phyloP scores from a whole-genome alignment of 2,888 invertebrate species.

The Agrochola lychnidis region DNA sequence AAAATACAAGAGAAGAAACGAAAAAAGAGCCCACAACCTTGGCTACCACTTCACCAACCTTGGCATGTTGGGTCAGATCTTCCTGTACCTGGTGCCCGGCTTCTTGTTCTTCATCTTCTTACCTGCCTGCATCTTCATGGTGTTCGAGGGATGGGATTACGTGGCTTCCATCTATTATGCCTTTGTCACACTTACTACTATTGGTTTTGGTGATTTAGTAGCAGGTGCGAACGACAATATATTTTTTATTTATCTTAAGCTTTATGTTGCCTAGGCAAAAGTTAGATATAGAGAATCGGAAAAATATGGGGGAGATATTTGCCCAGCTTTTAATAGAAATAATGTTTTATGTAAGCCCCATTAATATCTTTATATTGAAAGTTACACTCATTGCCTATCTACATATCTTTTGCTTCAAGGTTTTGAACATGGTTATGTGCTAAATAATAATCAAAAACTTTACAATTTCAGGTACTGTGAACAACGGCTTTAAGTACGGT shows the following conservation, averaged over 20 bases:
- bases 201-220: slow-evolving; percentile 98
- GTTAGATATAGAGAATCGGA: neutral
- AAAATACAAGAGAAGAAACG: slow-evolving; percentile 94
- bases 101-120: slow-evolving; percentile 96
- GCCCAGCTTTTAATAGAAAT: neutral
- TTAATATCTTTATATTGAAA: neutral
- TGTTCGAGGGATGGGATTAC: slow-evolving; percentile 96
- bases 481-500: slow-evolving; percentile 90
- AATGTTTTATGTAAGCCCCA: neutral
- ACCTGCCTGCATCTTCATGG: slow-evolving; percentile 95
- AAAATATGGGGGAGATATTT: neutral
- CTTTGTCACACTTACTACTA: slow-evolving; percentile 96
- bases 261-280: neutral
- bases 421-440: no score
- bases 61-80: slow-evolving; percentile 94
- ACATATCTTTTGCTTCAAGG: no score
- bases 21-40: slow-evolving; percentile 89
- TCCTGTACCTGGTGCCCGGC: slow-evolving; percentile 96
- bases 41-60: slow-evolving; percentile 93
- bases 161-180: slow-evolving; percentile 96
- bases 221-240: slow-evolving; percentile 91
- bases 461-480: slow-evolving; percentile 84
- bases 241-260: neutral
- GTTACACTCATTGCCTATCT: neutral
- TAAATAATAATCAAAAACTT: neutral